Base-by-base conservation (phyloP, 2,113 vertebrate species). In the Calonectris borealis region DNA sequence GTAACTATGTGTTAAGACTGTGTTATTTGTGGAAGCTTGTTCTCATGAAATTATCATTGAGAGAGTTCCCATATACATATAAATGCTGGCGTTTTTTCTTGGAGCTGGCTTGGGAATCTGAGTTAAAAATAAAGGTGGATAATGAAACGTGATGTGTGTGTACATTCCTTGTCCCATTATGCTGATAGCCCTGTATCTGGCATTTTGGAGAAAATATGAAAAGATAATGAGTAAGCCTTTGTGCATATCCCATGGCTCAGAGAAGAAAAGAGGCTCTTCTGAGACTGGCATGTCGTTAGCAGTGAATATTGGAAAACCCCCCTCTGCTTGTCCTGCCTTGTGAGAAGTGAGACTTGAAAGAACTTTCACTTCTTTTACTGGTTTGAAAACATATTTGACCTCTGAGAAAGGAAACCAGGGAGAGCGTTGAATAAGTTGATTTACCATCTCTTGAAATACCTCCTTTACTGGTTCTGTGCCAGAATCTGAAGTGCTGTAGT, bases 371-470 rank as follows among this genome's bases (percentile, higher is more conserved):
- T 93, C 89, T 97, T 94, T 94, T 91, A 71, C 90, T 87, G 78
- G 52, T 90, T 81, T 96, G 81, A 95, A 97, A 97, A 95, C 92
- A 83, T 77, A 93, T 95, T 93, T 94, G 96, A 96, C 95, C 93
- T 94, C 91, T 54, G 84, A 92, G 88, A 96, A 91, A 96, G 94
- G 94, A 97, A 97, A 89, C 84, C 75, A 69, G 66, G 54, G 65
- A 96, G 81, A 95, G 54, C 7, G 0, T 9, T 95, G 93, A 96
- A 51, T 94, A 91, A 96, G 90, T 95, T 95, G 93, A 96, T 97
- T 97, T 97, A 94, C 89, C 88, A 76, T 95, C 92, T 95, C 94
- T 93, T 88, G 92, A 96, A 96, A 97, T 94, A 96, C 92, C 90
- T 97, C 86, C 86, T 96, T 93, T 93, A 70, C 82, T 95, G 93